A percentile compares a stretch with the other conserved stretches of the same genome.
phyloP scores from a whole-genome alignment of 2,797 vertebrate genomes.

The Peromyscus nudipes region DNA sequence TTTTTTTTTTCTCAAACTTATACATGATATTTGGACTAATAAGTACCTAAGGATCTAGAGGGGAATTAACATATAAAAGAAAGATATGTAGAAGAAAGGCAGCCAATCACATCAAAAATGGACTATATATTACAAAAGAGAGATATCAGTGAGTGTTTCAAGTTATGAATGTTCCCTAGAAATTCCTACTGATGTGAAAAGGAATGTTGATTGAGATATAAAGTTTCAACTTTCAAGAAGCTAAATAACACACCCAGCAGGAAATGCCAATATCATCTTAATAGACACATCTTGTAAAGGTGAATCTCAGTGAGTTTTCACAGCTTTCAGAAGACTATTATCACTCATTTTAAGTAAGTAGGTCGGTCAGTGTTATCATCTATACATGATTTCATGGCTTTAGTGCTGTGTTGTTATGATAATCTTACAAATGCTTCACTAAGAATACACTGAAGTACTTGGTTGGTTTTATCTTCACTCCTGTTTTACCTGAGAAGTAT shows the following conservation, averaged over 20 bases:
- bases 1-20: constrained; percentile 46
- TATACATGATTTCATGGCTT: constrained; percentile 59
- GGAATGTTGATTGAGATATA: constrained; percentile 68
- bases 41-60: neutral
- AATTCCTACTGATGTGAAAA: constrained; percentile 62
- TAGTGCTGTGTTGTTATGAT: constrained; percentile 67
- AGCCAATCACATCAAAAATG: neutral
- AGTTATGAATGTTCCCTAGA: neutral
- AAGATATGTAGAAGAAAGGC: neutral
- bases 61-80: constrained; percentile 8
- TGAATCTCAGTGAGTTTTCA: constrained; percentile 73
- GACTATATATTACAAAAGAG: neutral
- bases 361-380: constrained; percentile 67
- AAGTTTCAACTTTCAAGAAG: constrained; percentile 52
- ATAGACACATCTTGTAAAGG: constrained; percentile 69
- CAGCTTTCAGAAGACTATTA: constrained; percentile 63
- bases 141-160: neutral
- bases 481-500: constrained; percentile 57
- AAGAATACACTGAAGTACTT: constrained; percentile 30
- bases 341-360: constrained; percentile 68
- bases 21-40: constrained; percentile 45
- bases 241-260: constrained; percentile 66
- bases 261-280: constrained; percentile 68
- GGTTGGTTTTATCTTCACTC: constrained; percentile 43
- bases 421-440: constrained; percentile 39